phyloP scores from a whole-genome alignment of 2,888 invertebrate genomes.

The Thalpophila matura region DNA sequence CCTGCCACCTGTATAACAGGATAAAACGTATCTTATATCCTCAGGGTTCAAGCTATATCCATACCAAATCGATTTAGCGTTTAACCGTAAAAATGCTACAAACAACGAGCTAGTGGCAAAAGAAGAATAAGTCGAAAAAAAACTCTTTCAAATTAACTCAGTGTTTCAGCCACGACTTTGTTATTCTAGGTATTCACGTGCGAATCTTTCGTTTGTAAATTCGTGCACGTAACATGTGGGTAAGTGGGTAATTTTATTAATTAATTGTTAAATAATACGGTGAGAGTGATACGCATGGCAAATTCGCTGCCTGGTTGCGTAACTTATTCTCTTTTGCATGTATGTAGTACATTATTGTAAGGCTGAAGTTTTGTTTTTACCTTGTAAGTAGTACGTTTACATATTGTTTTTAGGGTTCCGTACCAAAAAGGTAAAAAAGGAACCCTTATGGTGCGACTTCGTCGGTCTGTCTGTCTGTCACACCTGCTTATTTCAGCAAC shows the following conservation, averaged over 20 bases:
- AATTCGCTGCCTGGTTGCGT: constrained; percentile 35
- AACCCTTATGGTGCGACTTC: too few relatives aligned
- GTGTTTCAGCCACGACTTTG: constrained; percentile 12
- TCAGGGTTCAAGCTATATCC: too few relatives aligned
- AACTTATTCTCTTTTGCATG: constrained; percentile 23
- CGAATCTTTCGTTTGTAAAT: constrained; percentile 43
- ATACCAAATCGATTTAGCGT: too few relatives aligned
- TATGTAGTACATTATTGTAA: too few relatives aligned
- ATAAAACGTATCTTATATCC: too few relatives aligned
- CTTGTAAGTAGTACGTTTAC: neutral
- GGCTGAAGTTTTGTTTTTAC: constrained; percentile 8
- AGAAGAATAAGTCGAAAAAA: neutral
- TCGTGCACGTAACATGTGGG: constrained; percentile 45
- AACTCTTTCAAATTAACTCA: neutral
- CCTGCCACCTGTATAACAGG: too few relatives aligned
- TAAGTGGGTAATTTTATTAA: constrained; percentile 59
- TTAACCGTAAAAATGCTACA: too few relatives aligned
- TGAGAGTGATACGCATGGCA: constrained; percentile 52
- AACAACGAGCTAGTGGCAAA: too few relatives aligned
- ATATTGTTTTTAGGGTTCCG: neutral
- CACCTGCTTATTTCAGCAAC: too few relatives aligned
- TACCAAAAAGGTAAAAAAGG: too few relatives aligned
- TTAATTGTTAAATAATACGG: constrained; percentile 61
- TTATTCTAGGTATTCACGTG: constrained; percentile 21
- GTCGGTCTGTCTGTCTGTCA: too few relatives aligned